These are phyloP conservation scores for Onychomys torridus DNA, from an alignment of 2,797 vertebrate species.

Conservation along the genomic window DNA sequence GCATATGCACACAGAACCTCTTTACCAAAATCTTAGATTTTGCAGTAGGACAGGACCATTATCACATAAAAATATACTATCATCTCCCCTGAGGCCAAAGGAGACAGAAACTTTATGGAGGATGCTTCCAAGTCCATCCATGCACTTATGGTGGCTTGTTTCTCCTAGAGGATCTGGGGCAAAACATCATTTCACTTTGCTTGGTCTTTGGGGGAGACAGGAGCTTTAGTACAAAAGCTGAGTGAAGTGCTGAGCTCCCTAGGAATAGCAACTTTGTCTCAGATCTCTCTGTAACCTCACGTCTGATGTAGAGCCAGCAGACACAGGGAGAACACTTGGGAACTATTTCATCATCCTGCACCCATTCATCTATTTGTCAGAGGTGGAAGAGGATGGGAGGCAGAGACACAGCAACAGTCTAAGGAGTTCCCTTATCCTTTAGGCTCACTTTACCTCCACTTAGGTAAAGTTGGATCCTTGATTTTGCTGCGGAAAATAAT, in stretches of 20 bases:
- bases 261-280: background rate
- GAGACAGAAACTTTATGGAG: background rate
- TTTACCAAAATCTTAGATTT: slow-evolving; percentile 42
- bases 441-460: background rate
- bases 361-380: background rate
- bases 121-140: slow-evolving; percentile 20
- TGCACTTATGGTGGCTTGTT: background rate
- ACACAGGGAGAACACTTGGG: background rate
- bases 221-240: background rate
- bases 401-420: background rate
- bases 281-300: background rate
- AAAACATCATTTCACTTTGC: background rate
- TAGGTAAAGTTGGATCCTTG: background rate
- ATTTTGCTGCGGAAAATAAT: background rate
- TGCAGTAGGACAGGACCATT: background rate
- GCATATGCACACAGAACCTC: background rate
- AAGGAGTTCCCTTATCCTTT: background rate
- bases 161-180: background rate
- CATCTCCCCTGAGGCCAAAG: background rate
- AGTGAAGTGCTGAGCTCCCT: background rate
- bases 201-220: background rate
- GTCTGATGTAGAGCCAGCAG: background rate
- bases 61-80: background rate
- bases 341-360: background rate
- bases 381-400: background rate